Evolutionary conservation across 2,888 invertebrate species (phyloP).

Genomic region (Seira musarum): DNA sequence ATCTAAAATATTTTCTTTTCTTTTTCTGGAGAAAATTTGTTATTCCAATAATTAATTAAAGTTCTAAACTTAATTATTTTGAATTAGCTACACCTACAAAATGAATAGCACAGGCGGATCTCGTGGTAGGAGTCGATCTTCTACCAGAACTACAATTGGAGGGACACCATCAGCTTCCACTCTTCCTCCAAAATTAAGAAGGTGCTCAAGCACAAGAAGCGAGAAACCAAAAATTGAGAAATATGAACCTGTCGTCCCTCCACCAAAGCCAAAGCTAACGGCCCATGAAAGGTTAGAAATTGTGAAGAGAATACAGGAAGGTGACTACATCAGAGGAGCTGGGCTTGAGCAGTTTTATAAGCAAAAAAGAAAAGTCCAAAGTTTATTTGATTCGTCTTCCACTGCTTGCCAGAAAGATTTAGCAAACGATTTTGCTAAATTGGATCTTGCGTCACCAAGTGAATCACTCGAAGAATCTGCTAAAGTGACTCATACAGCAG

Average conservation of each 20-base stretch:
- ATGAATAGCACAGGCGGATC: conserved; percentile 11
- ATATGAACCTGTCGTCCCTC: background rate
- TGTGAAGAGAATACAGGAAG: background rate
- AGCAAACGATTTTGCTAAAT: background rate
- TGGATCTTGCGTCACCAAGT: background rate
- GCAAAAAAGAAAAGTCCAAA: conserved; percentile 16
- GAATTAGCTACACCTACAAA: background rate
- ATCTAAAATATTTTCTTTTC: too few relatives aligned
- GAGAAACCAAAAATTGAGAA: too few relatives aligned
- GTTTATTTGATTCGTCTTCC: too few relatives aligned
- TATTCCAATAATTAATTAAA: too few relatives aligned
- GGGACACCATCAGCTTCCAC: background rate
- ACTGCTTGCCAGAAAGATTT: background rate
- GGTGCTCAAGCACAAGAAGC: too few relatives aligned
- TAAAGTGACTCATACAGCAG: background rate
- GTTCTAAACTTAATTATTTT: too few relatives aligned
- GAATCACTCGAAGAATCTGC: background rate
- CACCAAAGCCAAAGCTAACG: conserved; percentile 9
- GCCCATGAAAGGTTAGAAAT: background rate
- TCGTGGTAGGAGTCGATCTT: background rate
- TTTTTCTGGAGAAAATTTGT: too few relatives aligned
- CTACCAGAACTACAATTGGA: background rate
- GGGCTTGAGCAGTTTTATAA: conserved; percentile 26
- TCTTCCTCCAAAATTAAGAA: background rate
- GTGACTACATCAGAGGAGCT: conserved; percentile 1